phyloP scores from a whole-genome alignment of 2,113 vertebrate species.

The Agapornis roseicollis region DNA sequence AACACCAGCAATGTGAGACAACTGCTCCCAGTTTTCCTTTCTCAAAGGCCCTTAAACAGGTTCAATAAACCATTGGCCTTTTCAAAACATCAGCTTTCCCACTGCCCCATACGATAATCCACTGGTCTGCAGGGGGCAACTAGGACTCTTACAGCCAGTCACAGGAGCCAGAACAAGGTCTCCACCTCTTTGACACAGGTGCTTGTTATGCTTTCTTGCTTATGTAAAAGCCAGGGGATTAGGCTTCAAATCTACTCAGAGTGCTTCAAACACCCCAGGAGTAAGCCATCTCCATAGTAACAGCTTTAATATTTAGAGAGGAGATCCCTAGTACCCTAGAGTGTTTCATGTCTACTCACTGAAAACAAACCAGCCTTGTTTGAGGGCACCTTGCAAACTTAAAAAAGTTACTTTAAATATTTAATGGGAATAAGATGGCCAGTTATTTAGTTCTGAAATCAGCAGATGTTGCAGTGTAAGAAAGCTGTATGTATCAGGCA shows the following conservation, averaged over 20 bases:
- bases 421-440: not conserved
- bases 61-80: not conserved
- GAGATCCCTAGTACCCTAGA: not conserved
- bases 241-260: conserved; percentile 62
- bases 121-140: not conserved
- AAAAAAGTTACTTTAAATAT: conserved; percentile 22
- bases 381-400: conserved; percentile 2
- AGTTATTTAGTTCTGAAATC: not conserved
- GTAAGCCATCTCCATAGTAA: conserved; percentile 66
- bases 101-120: not conserved
- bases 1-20: not conserved
- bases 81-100: not conserved
- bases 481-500: not conserved
- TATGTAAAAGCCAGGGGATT: conserved; percentile 59
- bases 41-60: not conserved
- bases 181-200: not conserved
- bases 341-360: not conserved
- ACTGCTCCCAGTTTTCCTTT: not conserved
- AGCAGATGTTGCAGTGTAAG: not conserved
- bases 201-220: conserved; percentile 12
- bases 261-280: conserved; percentile 31
- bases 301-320: conserved; percentile 55
- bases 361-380: conserved; percentile 9
- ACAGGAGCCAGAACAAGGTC: not conserved
- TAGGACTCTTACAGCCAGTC: not conserved